Base-by-base conservation (phyloP, 2,113 vertebrate species). In the Spheniscus mendiculus region DNA sequence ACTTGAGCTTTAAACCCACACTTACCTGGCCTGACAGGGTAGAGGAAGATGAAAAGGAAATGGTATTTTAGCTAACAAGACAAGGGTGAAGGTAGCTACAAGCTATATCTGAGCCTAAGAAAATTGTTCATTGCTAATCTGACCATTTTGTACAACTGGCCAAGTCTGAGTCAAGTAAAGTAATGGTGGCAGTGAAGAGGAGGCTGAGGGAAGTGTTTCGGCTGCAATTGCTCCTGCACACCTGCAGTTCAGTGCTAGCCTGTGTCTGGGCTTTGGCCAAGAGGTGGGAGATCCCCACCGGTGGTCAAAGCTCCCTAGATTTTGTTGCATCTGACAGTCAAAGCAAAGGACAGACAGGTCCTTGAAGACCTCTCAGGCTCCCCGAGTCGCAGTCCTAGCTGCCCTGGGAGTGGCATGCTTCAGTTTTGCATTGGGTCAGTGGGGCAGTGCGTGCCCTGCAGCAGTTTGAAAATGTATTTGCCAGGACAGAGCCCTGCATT, bases 301-400 rank as follows among this genome's bases (percentile, higher is more conserved):
- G 14, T 29, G 15, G 40, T 34, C 70, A 69, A 55, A 80, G 29
- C 45, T 79, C 77, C 61, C n/a, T 34, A 10, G 15, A 21, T 90
- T 59, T 56, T 77, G 4, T 56, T 63, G 21, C 11, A 16, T 47
- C 36, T 78, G n/a, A 8, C 9, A 17, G 47, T 32, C 42, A 65
- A 59, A 89, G 12, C 32, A n/a, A 47, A 15, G 20, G 11, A 8
- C 2, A 2, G 21, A 10, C 9, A 42, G 9, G 34, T 26, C 49
- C 59, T 38, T 52, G 40, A 45, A 47, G 45, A 50, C 1, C 3
- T 53, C 25, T 22, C 66, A 36, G 17, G 6, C 27, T 58, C 15
- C n/a, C 18, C 0, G 0, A 7, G 18, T 59, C 2, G 0, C 22
- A 63, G 23, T 27, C 34, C 65, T 32, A 27, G 42, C 70, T 59